Evolutionary conservation across 1,140 invertebrate species (phyloP), one percentile per base, ranked within the genome.

Genomic region (Drosophila pallidifrons): DNA sequence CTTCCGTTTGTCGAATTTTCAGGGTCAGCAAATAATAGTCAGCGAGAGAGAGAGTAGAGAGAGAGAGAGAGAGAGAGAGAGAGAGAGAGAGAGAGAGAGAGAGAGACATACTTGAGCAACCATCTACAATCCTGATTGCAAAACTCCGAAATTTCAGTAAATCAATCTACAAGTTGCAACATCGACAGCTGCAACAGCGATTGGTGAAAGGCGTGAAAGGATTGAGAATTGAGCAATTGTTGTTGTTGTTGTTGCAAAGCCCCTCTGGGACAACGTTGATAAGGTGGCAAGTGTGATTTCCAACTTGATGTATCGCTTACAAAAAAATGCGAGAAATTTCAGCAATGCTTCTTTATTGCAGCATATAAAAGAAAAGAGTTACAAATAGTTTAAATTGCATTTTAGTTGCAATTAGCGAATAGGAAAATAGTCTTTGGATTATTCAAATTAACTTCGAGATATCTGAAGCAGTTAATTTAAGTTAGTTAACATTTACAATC

Each of bases 181-280:
- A 1, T 15, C 71, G 43, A 52, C 82, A 86, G 82, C 82, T 81
- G 75, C 59, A 43, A 60, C 82, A 72, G 75, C 59, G 47, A 60
- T 28, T 68, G 72, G 82, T 87, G 83, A 89, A 89, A 89, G 85
- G 85, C 78, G 85, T 89, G 85, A 89, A 89, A 81, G 86, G 86
- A 89, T 81, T 87, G 74, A 49, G 67, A 75, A 89, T 81, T 87
- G 71, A 52, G 64, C 58, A 57, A 28, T 5, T 52, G 49, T 28
- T 35, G 7, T 58, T 41, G 15, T 32, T 1, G 10, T 7, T 20
- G 8, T 58, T 41, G 10, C 16, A n/a, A n/a, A n/a, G n/a, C 15
- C 4, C 1, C 45, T 16, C 35, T 13, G 70, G 79, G 63, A 15
- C 49, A 75, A 15, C 49, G 66, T 70, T 66, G 80, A 75, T 82